Evolutionary conservation across 2,888 invertebrate species (phyloP).

Genomic region (Athalia circularis): DNA sequence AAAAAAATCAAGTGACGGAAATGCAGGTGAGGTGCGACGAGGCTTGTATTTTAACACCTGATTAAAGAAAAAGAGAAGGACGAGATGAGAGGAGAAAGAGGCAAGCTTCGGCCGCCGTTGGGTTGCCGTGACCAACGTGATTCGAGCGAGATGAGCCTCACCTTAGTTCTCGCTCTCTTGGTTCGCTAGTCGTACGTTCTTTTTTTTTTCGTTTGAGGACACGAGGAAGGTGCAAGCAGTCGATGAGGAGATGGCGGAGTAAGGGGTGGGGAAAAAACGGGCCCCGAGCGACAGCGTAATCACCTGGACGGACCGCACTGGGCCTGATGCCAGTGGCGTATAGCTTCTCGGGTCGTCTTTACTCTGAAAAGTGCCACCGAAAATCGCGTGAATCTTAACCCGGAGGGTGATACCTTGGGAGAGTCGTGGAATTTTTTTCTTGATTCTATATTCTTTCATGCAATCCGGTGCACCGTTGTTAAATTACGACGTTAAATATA

Average conservation of each 20-base stretch:
- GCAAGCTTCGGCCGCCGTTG: slow-evolving; percentile 15
- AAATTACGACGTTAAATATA: no score
- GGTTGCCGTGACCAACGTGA: slow-evolving; percentile 66
- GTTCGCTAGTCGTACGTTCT: slow-evolving; percentile 1
- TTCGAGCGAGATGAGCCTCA: slow-evolving; percentile 65
- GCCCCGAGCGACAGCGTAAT: slow-evolving; percentile 72
- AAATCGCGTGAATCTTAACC: slow-evolving; percentile 35
- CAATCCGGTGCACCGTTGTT: no score
- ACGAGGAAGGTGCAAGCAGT: slow-evolving; percentile 42
- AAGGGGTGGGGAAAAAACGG: slow-evolving; percentile 52
- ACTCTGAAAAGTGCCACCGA: slow-evolving; percentile 31
- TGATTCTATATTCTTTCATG: no score
- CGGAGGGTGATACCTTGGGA: neutral
- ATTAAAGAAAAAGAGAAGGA: slow-evolving; percentile 62
- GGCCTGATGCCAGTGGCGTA: slow-evolving; percentile 60
- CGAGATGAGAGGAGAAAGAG: slow-evolving; percentile 51
- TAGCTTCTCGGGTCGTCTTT: neutral
- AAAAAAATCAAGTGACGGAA: neutral
- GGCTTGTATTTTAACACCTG: slow-evolving; percentile 72
- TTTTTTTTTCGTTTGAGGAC: slow-evolving; percentile 40
- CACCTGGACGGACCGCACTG: slow-evolving; percentile 68
- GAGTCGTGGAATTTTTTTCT: neutral
- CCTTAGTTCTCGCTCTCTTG: slow-evolving; percentile 32
- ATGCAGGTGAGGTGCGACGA: slow-evolving; percentile 49
- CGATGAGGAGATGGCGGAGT: slow-evolving; percentile 32